Base-by-base conservation (phyloP, 2,888 invertebrate species). In the Tetranychus piercei region DNA sequence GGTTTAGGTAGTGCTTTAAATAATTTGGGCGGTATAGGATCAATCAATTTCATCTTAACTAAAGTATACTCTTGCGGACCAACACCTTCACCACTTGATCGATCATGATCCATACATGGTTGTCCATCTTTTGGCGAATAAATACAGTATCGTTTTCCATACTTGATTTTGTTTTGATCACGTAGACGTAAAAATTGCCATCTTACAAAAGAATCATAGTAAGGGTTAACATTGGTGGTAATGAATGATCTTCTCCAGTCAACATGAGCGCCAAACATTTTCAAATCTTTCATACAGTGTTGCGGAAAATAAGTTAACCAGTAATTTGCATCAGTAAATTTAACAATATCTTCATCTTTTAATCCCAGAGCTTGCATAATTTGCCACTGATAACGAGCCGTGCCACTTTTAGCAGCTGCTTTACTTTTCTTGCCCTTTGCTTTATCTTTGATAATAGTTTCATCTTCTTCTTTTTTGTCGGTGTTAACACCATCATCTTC, bases 41-140 rank as follows among this genome's bases (percentile, higher is more conserved):
- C 85, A 43, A 88, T 80, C 6, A 94, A 83, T 82, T 89, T 88
- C 88, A 99, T 89, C 84, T 99, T 99, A 76, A 99, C 88, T 1
- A 99, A 85, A 1, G 95, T 96, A 81, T 99, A 99, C 83, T 99
- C 99, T 83, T 96, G 96, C 0, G 96, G 94, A 0, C 94, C 97
- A 6, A 96, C 96, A 72, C 96, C 97, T 83, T 99, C 99, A 0
- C 99, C 99, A 2, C 88, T 86, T 67, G 92, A 89, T 79, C 99
- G 87, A 83, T 99, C 99, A 82, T 99, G 99, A 83, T 99, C 99
- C 99, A 99, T 99, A 82, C 99, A 99, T 0, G 99, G 97, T 82
- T 99, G 99, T 9, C 90, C 90, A 84, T 99, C 99, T 80, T 90
- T 88, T 0, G 96, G 94, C 0, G 96, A 97, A 83, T 88, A 99